Base-by-base conservation (phyloP, 2,888 invertebrate species). In the Lasioglossum zephyrum region DNA sequence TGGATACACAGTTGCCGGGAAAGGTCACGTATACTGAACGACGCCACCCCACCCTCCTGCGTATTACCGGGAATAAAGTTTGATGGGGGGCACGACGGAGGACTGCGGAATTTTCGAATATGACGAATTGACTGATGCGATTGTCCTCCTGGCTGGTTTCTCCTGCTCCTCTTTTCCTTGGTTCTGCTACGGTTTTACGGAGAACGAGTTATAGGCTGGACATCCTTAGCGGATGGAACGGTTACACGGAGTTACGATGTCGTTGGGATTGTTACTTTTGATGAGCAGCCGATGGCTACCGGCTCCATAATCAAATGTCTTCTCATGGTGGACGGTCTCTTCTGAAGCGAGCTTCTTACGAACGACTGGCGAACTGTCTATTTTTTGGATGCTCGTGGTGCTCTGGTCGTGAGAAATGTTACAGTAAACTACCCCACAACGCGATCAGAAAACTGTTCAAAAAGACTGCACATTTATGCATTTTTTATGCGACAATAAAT, bases 51-150 rank as follows among this genome's bases (percentile, higher is more conserved):
- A 31, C 31, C 41, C 11, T 11, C 22, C 80, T 47, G 53, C 60
- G 84, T 85, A 85, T 85, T 85, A 84, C 85, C 39, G 63, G 75
- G 75, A 79, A 84, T 84, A 85, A 85, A 85, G 75, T 85, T 85
- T 85, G 79, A 85, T 85, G 79, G 84, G 44, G 44, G 76, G 73
- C 44, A 82, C 77, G 76, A 60, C 36, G 44, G 76, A 82, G 84
- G 77, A 82, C 82, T 84, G 84, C 77, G 73, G 78, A 84, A 84
- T 84, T 82, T 82, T 82, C 84, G 84, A 84, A 84, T 82, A 84
- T 84, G 73, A 83, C 83, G 72, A 76, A 84, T 81, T 69, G 26
- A 75, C 70, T 31, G 74, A 13, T 74, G 76, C 72, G 82, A 83
- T 82, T 73, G 84, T 74, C 74, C 16, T 66, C 73, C 73, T 53